Conservation (phyloP, 2,888 invertebrate species). For the Chaitophorus viminalis region DNA sequence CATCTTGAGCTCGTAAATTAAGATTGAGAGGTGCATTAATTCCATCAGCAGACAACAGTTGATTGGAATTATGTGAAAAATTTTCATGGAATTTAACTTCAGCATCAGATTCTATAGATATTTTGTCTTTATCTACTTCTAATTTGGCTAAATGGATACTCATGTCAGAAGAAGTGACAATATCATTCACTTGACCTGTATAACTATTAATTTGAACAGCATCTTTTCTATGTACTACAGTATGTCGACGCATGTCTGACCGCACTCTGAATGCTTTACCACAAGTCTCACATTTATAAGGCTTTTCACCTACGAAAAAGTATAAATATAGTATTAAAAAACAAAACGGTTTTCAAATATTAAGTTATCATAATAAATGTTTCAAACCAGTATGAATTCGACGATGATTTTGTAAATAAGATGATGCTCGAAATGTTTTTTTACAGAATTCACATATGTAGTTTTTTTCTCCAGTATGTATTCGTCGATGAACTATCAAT, state of each 20-base stretch:
- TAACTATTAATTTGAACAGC: constrained; percentile 58
- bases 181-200: constrained; percentile 45
- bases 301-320: constrained; percentile 75
- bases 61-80: constrained; percentile 62
- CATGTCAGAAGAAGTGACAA: constrained; percentile 52
- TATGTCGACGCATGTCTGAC: constrained; percentile 84
- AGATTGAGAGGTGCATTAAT: constrained; percentile 64
- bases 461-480: constrained; percentile 87
- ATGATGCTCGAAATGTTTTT: constrained; percentile 86
- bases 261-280: constrained; percentile 84
- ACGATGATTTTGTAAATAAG: constrained; percentile 84
- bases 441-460: constrained; percentile 86
- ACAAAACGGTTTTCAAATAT: background rate
- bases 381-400: constrained; percentile 81
- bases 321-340: constrained; percentile 24
- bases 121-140: constrained; percentile 52
- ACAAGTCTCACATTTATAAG: constrained; percentile 80
- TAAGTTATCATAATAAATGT: background rate
- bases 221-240: constrained; percentile 74
- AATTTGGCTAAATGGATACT: constrained; percentile 55
- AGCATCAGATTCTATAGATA: constrained; percentile 29
- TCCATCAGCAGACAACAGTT: constrained; percentile 40
- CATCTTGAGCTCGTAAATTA: constrained; percentile 64
- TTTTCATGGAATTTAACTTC: constrained; percentile 56
- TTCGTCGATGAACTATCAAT: constrained; percentile 83